Evolutionary conservation across 2,888 invertebrate species (phyloP), one percentile per base, ranked within the genome.

Genomic region (Pediacus dermestoides): DNA sequence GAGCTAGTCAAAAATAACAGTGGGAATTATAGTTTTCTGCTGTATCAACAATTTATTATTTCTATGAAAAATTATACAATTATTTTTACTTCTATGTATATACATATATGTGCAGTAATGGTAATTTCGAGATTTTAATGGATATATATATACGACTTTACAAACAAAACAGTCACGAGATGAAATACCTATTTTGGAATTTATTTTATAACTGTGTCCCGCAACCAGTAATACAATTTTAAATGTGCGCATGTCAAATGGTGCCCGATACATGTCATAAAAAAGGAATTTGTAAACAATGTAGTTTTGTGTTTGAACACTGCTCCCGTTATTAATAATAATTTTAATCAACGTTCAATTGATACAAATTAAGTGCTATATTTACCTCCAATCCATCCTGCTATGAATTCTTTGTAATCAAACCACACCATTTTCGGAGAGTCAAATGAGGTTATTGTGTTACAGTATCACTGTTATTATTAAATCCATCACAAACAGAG

Each of bases 351-450:
- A 11, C 11, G 26, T 11, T 11, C 11, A 9, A 33, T 16, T 36
- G 6, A 27, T 39, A 16, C 21, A 40, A 45, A 8, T 11, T 11
- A 30, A 9, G 6, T 30, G 13, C 13, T 11, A 9, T 13, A 15
- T 14, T 64, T 67, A 77, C 77, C 78, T 49, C 74, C 75, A 46
- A 72, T 61, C 68, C 75, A 77, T 53, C 77, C 78, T 40, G 75
- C 78, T 44, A 74, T 60, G 58, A 76, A 78, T 57, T 77, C 76
- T 39, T 46, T 44, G 38, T 53, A 4, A 42, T 49, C 34, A 41
- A 23, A 22, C 7, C 34, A 39, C 27, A 26, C 9, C 9, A n/a
- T 4, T 30, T 14, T 30, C 13, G 12, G 13, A 30, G 6, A 6
- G 13, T 8, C 6, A 9, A n/a, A 26, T 6, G 4, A 30, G 30